Conservation (phyloP, 2,888 invertebrate genomes). For the Eupithecia dodoneata region DNA sequence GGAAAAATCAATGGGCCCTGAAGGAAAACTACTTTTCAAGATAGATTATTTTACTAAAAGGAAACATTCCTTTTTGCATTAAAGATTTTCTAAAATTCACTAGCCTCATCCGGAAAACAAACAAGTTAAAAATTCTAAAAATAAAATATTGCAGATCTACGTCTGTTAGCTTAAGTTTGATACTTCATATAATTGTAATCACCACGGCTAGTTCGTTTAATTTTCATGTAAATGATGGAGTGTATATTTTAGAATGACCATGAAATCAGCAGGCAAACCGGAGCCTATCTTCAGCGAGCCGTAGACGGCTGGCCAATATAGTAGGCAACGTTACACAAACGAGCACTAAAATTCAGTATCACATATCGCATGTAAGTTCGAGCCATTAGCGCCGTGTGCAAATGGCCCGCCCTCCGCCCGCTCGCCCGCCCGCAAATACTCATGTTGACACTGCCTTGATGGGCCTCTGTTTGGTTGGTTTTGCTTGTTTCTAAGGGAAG, state of each 20-base stretch:
- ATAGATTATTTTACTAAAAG: too few species aligned
- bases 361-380: background rate
- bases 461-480: constrained; percentile 22
- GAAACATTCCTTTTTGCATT: too few species aligned
- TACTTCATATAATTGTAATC: too few species aligned
- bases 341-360: background rate
- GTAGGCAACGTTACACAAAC: background rate
- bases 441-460: constrained; percentile 31
- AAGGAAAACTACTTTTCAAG: too few species aligned
- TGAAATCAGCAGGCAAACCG: background rate
- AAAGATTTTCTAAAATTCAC: too few species aligned
- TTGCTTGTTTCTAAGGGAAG: constrained; percentile 13
- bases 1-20: too few species aligned
- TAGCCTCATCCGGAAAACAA: too few species aligned
- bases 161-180: too few species aligned
- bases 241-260: background rate
- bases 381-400: constrained; percentile 9
- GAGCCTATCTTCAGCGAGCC: background rate
- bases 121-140: too few species aligned
- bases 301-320: background rate
- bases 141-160: too few species aligned
- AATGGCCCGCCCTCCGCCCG: constrained; percentile 22
- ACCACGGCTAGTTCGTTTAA: too few species aligned
- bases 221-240: too few species aligned
- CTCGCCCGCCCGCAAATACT: constrained; percentile 21